A percentile compares a stretch with the other conserved stretches of the same genome.
phyloP scores from a whole-genome alignment of 64 coral and sea anemone species.

The Actinia tenebrosa region DNA sequence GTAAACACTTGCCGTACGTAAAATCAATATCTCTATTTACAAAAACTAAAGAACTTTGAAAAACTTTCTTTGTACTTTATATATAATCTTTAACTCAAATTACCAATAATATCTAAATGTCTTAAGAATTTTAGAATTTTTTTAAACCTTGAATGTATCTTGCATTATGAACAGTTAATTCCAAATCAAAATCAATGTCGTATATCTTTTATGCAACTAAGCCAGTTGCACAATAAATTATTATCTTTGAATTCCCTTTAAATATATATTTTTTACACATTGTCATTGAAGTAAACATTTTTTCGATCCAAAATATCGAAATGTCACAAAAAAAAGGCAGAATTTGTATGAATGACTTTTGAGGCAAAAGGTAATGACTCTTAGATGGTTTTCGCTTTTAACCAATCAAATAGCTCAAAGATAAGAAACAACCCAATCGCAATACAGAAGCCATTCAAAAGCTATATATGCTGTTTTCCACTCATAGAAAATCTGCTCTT shows the following conservation, averaged over 20 bases:
- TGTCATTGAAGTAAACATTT: neutral
- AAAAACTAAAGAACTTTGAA: neutral
- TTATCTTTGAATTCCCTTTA: neutral
- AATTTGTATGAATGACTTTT: neutral
- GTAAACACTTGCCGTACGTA: neutral
- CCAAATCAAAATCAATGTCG: neutral
- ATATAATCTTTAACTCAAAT: constrained; percentile 6
- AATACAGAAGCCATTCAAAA: neutral
- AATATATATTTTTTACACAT: neutral
- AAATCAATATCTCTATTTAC: neutral
- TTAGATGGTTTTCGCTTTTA: neutral
- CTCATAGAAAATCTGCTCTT: too few relatives aligned
- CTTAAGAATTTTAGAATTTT: neutral
- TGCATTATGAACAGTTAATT: neutral
- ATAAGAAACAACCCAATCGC: neutral
- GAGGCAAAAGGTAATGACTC: neutral
- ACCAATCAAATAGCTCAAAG: neutral
- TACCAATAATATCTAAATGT: neutral
- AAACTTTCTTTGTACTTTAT: neutral
- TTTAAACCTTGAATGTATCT: neutral
- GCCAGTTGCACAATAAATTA: neutral
- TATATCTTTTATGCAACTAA: neutral
- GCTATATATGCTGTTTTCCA: neutral
- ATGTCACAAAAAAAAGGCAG: neutral
- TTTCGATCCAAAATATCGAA: neutral